A percentile compares a stretch with the other conserved stretches of the same genome.
These are phyloP conservation scores for Siniperca undulata DNA, from an alignment of 2,797 vertebrate genomes.

Conservation along the genomic window DNA sequence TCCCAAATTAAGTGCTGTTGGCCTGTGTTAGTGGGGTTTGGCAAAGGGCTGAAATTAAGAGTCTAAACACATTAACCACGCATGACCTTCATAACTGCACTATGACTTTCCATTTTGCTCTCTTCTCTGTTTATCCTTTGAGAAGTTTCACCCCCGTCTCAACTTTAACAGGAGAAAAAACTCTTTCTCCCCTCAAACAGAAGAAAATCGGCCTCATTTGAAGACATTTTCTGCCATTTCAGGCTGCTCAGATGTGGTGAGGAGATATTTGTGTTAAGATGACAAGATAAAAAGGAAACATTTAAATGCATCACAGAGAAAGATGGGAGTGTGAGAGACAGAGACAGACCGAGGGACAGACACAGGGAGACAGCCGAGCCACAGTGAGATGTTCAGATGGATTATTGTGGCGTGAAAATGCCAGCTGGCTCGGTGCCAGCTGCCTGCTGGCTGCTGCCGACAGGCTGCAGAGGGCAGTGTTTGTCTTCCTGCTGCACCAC, in stretches of 20 bases:
- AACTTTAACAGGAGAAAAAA: conserved; percentile 29
- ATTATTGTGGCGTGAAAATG: conserved; percentile 38
- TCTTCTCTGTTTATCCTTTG: conserved; percentile 9
- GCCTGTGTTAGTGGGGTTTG: conserved; percentile 20
- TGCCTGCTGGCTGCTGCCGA: conserved; percentile 37
- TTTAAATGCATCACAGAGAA: conserved; percentile 40
- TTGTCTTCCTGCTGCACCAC: conserved; percentile 51
- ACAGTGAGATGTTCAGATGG: conserved; percentile 47
- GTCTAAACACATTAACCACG: conserved; percentile 69
- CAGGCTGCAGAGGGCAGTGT: conserved; percentile 79
- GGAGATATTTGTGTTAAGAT: conserved; percentile 39
- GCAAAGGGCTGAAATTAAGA: conserved; percentile 57
- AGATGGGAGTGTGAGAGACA: conserved; percentile 1
- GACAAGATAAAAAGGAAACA: conserved; percentile 32
- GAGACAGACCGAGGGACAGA: neutral
- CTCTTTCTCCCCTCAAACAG: neutral
- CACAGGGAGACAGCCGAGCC: neutral
- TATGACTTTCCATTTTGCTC: conserved; percentile 23
- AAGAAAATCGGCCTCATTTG: conserved; percentile 19
- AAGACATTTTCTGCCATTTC: conserved; percentile 38
- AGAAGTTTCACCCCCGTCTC: neutral
- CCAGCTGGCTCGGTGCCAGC: conserved; percentile 21
- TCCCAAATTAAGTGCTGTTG: conserved; percentile 19
- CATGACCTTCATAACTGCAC: conserved; percentile 55
- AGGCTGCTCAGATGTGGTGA: conserved; percentile 14